Percentiles rank a stretch among this genome's conserved stretches.
Conservation (phyloP, 1,140 invertebrate genomes). For the Drosophila aff. region DNA sequence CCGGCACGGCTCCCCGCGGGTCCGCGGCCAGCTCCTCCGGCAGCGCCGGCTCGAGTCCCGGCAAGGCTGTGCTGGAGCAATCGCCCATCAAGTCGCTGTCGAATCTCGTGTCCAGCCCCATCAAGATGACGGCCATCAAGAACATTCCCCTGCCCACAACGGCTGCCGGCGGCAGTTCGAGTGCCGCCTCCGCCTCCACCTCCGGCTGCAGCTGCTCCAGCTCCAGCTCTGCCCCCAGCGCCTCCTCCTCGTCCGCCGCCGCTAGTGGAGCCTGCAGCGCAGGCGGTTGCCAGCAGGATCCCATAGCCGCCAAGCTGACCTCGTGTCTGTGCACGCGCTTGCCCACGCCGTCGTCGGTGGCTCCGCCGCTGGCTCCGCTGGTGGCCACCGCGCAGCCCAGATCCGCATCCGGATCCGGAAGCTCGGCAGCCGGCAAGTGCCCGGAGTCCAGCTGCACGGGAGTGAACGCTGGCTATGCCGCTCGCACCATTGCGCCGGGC, state of each 20-base stretch:
- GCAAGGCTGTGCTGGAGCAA: conserved; percentile 84
- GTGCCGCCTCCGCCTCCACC: neutral
- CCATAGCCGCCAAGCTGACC: conserved; percentile 85
- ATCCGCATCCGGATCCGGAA: conserved; percentile 7
- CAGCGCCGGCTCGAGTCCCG: neutral
- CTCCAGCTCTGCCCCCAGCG: conserved; percentile 5
- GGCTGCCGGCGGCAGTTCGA: conserved; percentile 10
- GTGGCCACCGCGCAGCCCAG: conserved; percentile 11
- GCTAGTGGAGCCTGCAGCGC: conserved; percentile 34
- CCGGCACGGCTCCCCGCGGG: conserved; percentile 1
- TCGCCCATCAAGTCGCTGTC: conserved; percentile 88
- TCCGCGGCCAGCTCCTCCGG: neutral
- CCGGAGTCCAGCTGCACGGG: conserved; percentile 32
- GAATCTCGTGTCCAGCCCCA: conserved; percentile 87
- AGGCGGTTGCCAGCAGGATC: conserved; percentile 81
- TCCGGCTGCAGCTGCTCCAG: conserved; percentile 15
- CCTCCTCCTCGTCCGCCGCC: neutral
- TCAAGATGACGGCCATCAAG: conserved; percentile 85
- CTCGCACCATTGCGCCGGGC: conserved; percentile 21
- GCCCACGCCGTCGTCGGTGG: conserved; percentile 31
- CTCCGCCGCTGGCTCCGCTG: conserved; percentile 22
- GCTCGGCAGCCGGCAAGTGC: conserved; percentile 20
- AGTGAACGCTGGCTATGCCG: conserved; percentile 21
- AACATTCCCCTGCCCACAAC: conserved; percentile 79
- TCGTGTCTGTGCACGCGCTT: conserved; percentile 85